These are phyloP conservation scores for Odontocolon sp. DNA, from an alignment of 2,888 invertebrate genomes.

Conservation along the genomic window DNA sequence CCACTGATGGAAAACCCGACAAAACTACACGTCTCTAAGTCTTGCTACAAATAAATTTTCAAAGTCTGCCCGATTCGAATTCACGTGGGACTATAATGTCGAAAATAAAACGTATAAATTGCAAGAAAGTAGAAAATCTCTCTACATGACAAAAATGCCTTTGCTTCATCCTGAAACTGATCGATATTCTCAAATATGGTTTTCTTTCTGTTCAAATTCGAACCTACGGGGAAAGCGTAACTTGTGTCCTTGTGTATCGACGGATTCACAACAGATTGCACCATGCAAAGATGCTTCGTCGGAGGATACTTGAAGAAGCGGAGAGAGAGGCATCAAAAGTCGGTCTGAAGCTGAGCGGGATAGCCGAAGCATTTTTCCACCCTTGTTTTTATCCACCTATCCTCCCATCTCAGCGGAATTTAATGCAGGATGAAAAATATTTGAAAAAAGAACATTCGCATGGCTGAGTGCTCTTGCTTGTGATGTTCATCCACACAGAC, in stretches of 20 bases:
- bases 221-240: no score
- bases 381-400: neutral
- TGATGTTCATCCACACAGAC: neutral
- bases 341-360: neutral
- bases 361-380: neutral
- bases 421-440: neutral
- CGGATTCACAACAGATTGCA: no score
- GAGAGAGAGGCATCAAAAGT: neutral
- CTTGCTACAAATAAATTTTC: constrained; percentile 9
- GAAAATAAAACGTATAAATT: no score
- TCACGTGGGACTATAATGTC: no score
- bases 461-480: constrained; percentile 18
- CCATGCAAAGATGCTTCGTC: neutral
- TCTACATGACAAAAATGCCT: neutral
- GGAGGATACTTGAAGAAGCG: neutral
- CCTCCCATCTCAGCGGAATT: neutral
- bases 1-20: neutral
- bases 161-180: no score
- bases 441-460: neutral
- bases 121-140: neutral
- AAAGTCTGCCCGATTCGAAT: no score
- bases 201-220: no score
- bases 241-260: no score
- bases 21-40: neutral
- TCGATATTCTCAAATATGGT: no score